phyloP scores from a whole-genome alignment of 2,113 vertebrate genomes.

The Nothoprocta perdicaria region DNA sequence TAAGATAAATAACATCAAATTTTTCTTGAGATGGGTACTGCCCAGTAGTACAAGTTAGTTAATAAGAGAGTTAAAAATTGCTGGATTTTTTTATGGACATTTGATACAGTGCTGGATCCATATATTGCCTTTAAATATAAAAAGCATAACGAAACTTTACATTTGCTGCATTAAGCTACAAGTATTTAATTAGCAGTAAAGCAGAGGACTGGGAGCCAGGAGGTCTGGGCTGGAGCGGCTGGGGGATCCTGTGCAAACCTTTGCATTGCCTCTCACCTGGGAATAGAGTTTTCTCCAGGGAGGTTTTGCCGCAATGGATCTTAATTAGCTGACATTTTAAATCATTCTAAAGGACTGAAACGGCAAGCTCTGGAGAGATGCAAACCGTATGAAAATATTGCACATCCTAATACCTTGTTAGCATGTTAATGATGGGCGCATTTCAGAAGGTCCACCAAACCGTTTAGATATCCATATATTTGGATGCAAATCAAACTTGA shows the following conservation, averaged over 20 bases:
- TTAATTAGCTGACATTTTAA: slow-evolving; percentile 46
- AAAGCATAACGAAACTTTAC: slow-evolving; percentile 32
- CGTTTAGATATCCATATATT: background rate
- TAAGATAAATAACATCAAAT: background rate
- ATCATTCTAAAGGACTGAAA: slow-evolving; percentile 35
- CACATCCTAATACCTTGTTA: background rate
- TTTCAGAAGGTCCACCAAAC: background rate
- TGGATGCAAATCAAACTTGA: background rate
- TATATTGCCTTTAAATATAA: slow-evolving; percentile 54
- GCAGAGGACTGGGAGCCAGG: slow-evolving; percentile 34
- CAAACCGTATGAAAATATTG: slow-evolving; percentile 22
- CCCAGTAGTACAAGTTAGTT: background rate
- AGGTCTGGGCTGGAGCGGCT: slow-evolving; percentile 56
- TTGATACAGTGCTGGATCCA: slow-evolving; percentile 44
- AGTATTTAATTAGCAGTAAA: slow-evolving; percentile 61
- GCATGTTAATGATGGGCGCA: slow-evolving; percentile 12
- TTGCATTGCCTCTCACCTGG: slow-evolving; percentile 49
- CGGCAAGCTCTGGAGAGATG: slow-evolving; percentile 12
- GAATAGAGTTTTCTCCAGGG: slow-evolving; percentile 50
- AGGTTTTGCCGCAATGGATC: slow-evolving; percentile 15
- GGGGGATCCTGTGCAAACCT: slow-evolving; percentile 31
- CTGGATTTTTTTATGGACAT: slow-evolving; percentile 60
- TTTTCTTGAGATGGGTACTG: background rate
- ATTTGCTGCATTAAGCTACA: slow-evolving; percentile 53
- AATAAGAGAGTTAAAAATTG: slow-evolving; percentile 16